These are phyloP conservation scores for Eurystomus glaucurus DNA, from an alignment of 2,797 vertebrate genomes.

Conservation along the genomic window DNA sequence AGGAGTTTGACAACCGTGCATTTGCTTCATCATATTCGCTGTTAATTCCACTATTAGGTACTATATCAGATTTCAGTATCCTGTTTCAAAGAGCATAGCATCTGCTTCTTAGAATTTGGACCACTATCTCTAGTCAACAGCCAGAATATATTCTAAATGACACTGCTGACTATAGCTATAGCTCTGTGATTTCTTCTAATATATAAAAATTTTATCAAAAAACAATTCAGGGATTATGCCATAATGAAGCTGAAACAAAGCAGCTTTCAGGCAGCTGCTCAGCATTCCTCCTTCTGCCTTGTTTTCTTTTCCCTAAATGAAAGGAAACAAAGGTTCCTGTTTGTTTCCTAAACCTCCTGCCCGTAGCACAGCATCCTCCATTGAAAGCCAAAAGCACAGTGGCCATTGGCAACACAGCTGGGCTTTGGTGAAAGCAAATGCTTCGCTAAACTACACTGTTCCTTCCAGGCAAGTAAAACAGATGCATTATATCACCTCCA, in stretches of 20 bases:
- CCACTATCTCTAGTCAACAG: neutral
- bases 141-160: neutral
- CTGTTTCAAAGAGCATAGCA: neutral
- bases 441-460: neutral
- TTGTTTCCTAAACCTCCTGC: conserved; percentile 63
- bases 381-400: neutral
- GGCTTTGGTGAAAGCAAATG: conserved; percentile 9
- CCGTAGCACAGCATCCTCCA: conserved; percentile 43
- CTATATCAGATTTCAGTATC: neutral
- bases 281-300: conserved; percentile 48
- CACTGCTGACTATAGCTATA: neutral
- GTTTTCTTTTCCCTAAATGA: conserved; percentile 49
- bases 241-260: conserved; percentile 53
- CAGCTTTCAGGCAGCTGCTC: conserved; percentile 44
- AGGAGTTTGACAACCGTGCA: neutral
- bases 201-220: conserved; percentile 3
- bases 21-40: neutral
- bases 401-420: neutral
- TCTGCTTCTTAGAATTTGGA: conserved; percentile 2
- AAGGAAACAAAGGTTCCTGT: conserved; percentile 76
- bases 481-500: neutral
- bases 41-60: conserved; percentile 27
- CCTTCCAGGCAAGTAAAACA: neutral
- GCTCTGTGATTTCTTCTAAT: neutral
- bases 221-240: neutral